These are phyloP conservation scores for Benthochromis sp. DNA, from an alignment of 2,113 vertebrate genomes.

Conservation along the genomic window DNA sequence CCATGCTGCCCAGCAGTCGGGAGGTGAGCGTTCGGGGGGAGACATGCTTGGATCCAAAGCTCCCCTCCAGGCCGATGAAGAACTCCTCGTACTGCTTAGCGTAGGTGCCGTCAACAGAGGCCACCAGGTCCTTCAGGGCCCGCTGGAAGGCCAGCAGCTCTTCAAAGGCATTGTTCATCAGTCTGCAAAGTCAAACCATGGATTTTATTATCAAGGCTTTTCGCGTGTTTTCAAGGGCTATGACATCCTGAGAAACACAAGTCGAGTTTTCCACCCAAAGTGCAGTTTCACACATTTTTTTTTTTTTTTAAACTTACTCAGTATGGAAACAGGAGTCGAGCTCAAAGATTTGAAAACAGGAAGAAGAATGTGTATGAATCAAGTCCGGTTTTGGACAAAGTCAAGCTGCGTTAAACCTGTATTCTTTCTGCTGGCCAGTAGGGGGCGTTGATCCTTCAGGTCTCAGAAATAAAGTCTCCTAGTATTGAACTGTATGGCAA, in stretches of 20 bases:
- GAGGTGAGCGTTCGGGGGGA: slow-evolving; percentile 88
- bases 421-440: neutral
- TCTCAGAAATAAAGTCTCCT: neutral
- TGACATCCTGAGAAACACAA: neutral
- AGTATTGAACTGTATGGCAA: neutral
- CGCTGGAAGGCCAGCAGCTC: slow-evolving; percentile 90
- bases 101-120: slow-evolving; percentile 87
- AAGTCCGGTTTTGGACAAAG: neutral
- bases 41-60: slow-evolving; percentile 91
- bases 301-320: no score
- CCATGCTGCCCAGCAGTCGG: slow-evolving; percentile 84
- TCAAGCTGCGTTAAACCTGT: neutral
- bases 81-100: slow-evolving; percentile 96
- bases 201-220: neutral
- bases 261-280: neutral
- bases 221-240: rapidly evolving
- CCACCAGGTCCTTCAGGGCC: slow-evolving; percentile 87
- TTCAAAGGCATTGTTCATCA: slow-evolving; percentile 85
- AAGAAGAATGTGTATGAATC: neutral
- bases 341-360: neutral
- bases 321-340: neutral
- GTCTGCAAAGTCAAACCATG: slow-evolving; percentile 54
- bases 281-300: neutral
- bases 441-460: neutral
- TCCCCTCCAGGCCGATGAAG: slow-evolving; percentile 90